Percentiles rank a stretch among this genome's conserved stretches.
These are phyloP conservation scores for Otus scops DNA, from an alignment of 2,797 vertebrate species.

Conservation along the genomic window DNA sequence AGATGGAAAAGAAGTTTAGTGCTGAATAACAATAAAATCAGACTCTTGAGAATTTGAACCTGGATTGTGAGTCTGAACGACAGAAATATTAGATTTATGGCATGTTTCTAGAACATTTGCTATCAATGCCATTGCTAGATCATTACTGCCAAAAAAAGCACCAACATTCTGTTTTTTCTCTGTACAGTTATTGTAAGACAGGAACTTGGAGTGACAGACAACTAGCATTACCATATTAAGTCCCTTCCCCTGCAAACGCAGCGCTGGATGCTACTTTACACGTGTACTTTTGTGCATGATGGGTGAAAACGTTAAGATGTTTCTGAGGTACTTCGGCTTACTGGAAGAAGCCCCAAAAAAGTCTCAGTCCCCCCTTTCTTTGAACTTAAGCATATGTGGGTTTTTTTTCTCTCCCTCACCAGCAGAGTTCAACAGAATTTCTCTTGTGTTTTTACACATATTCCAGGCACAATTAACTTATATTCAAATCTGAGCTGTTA, in stretches of 20 bases:
- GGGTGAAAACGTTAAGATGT: not conserved
- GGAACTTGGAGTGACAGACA: not conserved
- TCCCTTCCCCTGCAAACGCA: not conserved
- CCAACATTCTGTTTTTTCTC: not conserved
- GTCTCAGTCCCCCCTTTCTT: not conserved
- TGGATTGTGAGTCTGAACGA: fast-evolving
- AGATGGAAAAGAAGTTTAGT: not conserved
- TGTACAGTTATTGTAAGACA: not conserved
- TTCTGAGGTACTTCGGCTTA: not conserved
- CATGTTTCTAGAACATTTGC: fast-evolving
- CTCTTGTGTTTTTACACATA: not conserved
- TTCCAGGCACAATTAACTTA: not conserved
- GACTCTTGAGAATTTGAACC: not conserved
- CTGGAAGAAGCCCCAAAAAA: not conserved
- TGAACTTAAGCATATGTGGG: not conserved
- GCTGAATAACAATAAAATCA: not conserved
- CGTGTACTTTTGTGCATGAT: not conserved
- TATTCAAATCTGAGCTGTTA: not conserved
- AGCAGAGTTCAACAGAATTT: not conserved
- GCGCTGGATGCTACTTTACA: not conserved
- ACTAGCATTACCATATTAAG: not conserved
- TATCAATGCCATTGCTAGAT: not conserved
- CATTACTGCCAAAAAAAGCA: not conserved
- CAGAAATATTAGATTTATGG: not conserved
- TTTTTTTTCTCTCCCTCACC: not conserved